Evolutionary conservation across 2,797 vertebrate genomes (phyloP).

Genomic region (Pangasius djambal): DNA sequence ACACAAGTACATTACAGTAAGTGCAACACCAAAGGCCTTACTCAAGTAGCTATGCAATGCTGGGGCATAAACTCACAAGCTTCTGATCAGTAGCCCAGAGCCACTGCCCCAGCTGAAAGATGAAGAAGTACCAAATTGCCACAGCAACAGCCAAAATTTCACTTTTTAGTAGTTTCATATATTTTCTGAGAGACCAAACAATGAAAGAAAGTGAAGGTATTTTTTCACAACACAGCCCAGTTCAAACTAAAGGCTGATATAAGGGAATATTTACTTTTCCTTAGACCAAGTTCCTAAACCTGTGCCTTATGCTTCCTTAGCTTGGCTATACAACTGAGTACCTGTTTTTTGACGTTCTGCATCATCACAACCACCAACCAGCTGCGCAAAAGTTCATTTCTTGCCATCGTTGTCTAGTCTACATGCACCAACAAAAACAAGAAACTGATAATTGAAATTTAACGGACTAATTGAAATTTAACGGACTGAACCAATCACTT

Average conservation of each 20-base stretch:
- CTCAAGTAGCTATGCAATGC: not conserved
- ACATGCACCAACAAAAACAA: not conserved
- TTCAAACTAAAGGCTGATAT: not conserved
- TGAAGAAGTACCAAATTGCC: not conserved
- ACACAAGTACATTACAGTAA: not conserved
- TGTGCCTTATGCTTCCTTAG: not conserved
- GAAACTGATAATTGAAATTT: not conserved
- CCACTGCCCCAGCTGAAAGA: not conserved
- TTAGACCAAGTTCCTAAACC: not conserved
- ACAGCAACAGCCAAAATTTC: not conserved
- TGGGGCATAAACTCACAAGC: not conserved
- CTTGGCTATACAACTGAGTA: not conserved
- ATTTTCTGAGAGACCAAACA: not conserved
- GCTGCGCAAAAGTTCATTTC: not conserved
- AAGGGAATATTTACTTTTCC: not conserved
- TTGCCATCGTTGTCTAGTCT: not conserved
- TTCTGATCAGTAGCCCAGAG: not conserved
- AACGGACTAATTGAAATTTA: not conserved
- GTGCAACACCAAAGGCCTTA: not conserved
- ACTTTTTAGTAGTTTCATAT: not conserved
- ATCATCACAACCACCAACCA: constrained; percentile 3
- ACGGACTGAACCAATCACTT: not conserved
- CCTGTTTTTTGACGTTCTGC: not conserved
- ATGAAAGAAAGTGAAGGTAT: not conserved
- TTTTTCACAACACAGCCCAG: not conserved